Percentiles rank a stretch among this genome's conserved stretches.
Conservation (phyloP, 1,140 invertebrate genomes). For the Orchestia grillus region DNA sequence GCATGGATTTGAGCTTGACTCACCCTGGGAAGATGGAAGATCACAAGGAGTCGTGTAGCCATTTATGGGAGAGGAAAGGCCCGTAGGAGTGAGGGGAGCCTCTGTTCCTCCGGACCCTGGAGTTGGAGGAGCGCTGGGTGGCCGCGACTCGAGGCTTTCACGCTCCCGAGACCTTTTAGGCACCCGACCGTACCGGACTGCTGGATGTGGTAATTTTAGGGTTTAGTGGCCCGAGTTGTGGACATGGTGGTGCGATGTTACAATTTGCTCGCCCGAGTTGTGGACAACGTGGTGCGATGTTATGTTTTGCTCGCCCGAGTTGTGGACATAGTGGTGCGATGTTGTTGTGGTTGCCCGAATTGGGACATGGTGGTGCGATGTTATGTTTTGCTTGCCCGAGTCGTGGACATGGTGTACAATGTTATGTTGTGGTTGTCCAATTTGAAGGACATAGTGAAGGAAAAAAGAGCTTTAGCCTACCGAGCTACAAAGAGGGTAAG, state of each 20-base stretch:
- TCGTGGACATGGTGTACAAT: not conserved
- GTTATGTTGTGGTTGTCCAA: too few species aligned
- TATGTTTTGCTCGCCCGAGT: not conserved
- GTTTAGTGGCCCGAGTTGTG: not conserved
- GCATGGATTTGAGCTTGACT: not conserved
- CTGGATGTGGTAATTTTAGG: conserved; percentile 73
- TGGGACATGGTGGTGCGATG: not conserved
- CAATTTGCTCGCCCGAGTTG: not conserved
- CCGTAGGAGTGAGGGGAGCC: conserved; percentile 59
- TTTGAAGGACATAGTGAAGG: too few species aligned
- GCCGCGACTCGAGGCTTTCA: conserved; percentile 72
- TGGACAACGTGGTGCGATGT: not conserved
- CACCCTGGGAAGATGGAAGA: conserved; percentile 21
- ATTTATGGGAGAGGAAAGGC: not conserved
- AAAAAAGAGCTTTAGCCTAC: too few species aligned
- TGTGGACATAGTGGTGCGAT: not conserved
- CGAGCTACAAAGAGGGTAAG: too few species aligned
- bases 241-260: not conserved
- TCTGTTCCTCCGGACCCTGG: conserved; percentile 1
- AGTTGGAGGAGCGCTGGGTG: conserved; percentile 28
- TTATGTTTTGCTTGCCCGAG: not conserved
- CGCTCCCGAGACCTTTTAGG: conserved; percentile 92
- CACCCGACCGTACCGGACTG: conserved; percentile 94
- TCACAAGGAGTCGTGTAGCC: conserved; percentile 23
- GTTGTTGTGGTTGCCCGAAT: too few species aligned